Evolutionary conservation across 2,113 vertebrate genomes (phyloP), one percentile per base, ranked within the genome.

Genomic region (Corythornis madagascariensis): DNA sequence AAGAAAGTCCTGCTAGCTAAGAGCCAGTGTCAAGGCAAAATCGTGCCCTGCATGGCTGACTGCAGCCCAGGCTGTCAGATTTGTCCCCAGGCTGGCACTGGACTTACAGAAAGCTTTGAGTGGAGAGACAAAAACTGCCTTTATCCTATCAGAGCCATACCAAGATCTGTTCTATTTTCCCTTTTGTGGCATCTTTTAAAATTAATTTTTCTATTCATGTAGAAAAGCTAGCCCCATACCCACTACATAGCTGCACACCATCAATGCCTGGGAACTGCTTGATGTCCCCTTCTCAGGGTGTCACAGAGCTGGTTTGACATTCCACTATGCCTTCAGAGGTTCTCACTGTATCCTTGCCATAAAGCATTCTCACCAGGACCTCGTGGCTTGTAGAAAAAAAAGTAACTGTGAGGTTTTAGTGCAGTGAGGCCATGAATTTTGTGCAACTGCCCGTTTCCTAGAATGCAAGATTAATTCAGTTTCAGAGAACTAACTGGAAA

Each of bases 31-130:
- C 31, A 73, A 47, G 74, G 14, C 25, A 75, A 40, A 31, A 29
- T 7, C 1, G 0, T 18, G 25, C 20, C 56, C 57, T 35, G 8
- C 22, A 8, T 3, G n/a, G 45, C 55, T 55, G 17, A 31, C 86
- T 47, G 69, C 69, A 86, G 72, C 33, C 66, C 55, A 50, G 74
- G 71, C 25, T 35, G 35, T 57, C 76, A 73, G 31, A 59, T 71
- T 56, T 78, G 47, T 80, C 52, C 78, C 42, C 43, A 47, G n/a
- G 33, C 33, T 76, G 63, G 22, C 47, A 35, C 8, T 55, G 57
- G 59, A 22, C 38, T 66, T 43, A 28, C 13, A 70, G 35, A 60
- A 90, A 67, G 57, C 53, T 88, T 75, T 73, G 47, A 94, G 43
- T 4, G 22, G 4, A 82, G 40, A 57, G 22, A 63, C 6, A 57